phyloP scores from a whole-genome alignment of 2,113 vertebrate genomes.

The Ramphastos sulfuratus region DNA sequence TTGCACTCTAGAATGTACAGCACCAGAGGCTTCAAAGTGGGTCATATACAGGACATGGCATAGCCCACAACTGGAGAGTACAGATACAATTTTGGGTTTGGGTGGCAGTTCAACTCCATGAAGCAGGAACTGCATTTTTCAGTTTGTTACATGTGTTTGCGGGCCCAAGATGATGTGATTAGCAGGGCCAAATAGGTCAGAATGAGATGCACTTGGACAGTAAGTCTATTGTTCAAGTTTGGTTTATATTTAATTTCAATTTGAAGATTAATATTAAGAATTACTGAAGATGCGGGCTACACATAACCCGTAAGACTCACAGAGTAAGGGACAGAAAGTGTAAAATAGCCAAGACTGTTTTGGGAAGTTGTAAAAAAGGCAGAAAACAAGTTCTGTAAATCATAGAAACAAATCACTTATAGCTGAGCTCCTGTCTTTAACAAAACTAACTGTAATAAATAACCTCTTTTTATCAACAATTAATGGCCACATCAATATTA shows the following conservation, averaged over 20 bases:
- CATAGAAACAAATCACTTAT: background rate
- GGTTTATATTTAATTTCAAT: background rate
- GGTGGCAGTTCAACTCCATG: background rate
- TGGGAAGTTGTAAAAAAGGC: background rate
- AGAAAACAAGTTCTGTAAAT: background rate
- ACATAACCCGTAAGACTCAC: background rate
- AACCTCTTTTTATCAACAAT: background rate
- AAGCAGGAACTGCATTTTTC: background rate
- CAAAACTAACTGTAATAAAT: constrained; percentile 5
- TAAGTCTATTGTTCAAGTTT: background rate
- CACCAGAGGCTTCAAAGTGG: background rate
- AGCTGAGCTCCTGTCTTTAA: background rate
- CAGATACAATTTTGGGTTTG: background rate
- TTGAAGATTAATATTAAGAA: background rate
- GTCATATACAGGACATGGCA: background rate
- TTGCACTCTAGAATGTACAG: background rate
- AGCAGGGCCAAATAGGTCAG: background rate
- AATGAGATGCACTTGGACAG: background rate
- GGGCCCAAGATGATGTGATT: background rate
- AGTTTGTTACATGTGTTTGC: background rate
- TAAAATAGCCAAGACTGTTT: background rate
- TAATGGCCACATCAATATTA: background rate
- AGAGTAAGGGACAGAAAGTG: background rate
- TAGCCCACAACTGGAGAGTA: background rate
- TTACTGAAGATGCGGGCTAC: background rate